Conservation (phyloP, 2,797 vertebrate genomes). For the Poeciliopsis presidionis region DNA sequence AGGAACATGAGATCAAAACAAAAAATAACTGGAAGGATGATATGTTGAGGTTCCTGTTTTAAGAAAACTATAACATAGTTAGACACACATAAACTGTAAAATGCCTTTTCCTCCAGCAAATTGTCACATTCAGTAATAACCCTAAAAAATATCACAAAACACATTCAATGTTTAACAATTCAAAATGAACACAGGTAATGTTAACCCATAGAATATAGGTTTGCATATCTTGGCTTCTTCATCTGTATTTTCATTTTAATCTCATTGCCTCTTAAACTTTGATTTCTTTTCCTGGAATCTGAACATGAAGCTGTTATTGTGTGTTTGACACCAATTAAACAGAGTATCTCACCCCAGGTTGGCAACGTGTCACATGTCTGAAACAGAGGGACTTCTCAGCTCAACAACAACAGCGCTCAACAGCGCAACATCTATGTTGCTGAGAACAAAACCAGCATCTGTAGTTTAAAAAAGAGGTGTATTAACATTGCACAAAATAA, state of each 20-base stretch:
- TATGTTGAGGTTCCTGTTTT: neutral
- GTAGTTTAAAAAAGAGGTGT: neutral
- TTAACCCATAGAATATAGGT: neutral
- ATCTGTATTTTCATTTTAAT: neutral
- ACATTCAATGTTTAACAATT: neutral
- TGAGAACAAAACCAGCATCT: slow-evolving; percentile 8
- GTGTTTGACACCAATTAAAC: slow-evolving; percentile 1
- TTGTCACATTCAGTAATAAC: neutral
- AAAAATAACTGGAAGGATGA: neutral
- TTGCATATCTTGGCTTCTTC: neutral
- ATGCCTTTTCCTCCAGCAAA: neutral
- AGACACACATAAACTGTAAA: neutral
- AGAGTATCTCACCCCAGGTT: slow-evolving; percentile 4
- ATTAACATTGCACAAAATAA: neutral
- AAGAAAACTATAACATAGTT: neutral
- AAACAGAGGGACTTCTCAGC: slow-evolving; percentile 3
- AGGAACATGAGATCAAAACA: neutral
- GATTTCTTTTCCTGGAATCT: neutral
- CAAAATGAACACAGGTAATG: neutral
- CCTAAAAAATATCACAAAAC: neutral
- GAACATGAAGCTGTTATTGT: neutral
- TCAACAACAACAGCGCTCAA: too few species aligned
- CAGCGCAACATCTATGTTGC: neutral
- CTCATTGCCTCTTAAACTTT: neutral
- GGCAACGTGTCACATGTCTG: neutral